Evolutionary conservation across 2,888 invertebrate species (phyloP), one percentile per base, ranked within the genome.

Genomic region (Galeopsomyia nigrocyanea): DNA sequence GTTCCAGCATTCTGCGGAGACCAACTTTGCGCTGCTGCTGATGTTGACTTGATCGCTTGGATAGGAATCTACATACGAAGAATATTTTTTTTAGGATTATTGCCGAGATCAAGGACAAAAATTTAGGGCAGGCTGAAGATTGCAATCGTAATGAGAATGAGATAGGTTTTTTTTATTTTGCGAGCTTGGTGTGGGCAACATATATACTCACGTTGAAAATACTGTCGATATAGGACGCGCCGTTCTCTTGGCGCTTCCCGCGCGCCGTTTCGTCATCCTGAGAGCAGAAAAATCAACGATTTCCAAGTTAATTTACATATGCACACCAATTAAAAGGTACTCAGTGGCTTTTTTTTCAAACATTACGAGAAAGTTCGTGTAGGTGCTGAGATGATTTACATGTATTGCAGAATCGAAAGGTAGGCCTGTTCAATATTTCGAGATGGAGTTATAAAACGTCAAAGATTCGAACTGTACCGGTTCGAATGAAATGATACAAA

Each of bases 21-120:
- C 63, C 81, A 78, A 0, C 73, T 60, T 55, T 84, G 82, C n/a
- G 80, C 83, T 0, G 81, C 82, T 0, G 78, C 78, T 3, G 82
- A 79, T 2, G 82, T 84, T 71, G 82, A 82, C 60, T 77, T 80
- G 61, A 85, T 82, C 19, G 81, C 82, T 14, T 82, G 78, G 51
- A 84, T 83, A 49, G 85, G 84, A 70, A 85, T 84, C 85, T 85
- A 75, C 22, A 71, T 70, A 71, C 13, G n/a, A 10, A 60, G 39
- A 46, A 58, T 61, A 26, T 26, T 26, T 26, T 26, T 69, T 53
- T 21, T 9, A 57, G 39, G 26, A 16, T 60, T 65, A 70, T 65
- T 65, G 62, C 26, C 50, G 70, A 64, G 53, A 70, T 70, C 65
- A 65, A 39, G 53, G 70, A 39, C 10, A 7, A 31, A 51, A 51